Evolutionary conservation across 2,797 vertebrate species (phyloP), one percentile per base, ranked within the genome.

Genomic region (Crypturellus tataupa): DNA sequence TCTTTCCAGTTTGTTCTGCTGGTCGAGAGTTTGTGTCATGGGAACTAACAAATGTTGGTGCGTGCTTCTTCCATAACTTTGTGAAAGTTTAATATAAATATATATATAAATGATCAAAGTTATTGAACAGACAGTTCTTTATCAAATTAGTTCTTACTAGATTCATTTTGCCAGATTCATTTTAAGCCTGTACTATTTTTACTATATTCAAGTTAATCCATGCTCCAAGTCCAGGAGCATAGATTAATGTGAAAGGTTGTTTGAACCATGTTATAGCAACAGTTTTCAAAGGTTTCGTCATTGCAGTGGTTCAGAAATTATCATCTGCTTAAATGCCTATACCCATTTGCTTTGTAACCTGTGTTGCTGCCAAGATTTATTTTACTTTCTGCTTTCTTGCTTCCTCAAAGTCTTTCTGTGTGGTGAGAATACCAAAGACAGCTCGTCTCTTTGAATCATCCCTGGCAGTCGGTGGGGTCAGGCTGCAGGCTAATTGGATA

Each of bases 401-500:
- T 44, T 77, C 37, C 82, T 75, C 23, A 44, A 94, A 80, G 75
- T 90, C 65, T 85, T 86, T 81, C 46, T n/a, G 47, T 64, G 31
- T 76, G 81, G 63, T 75, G 71, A 13, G 29, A 91, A 59, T 93
- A 93, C 96, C 91, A 94, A 94, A 92, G 90, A 79, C 90, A 94
- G 67, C 65, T 90, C 75, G 60, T 88, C 49, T 78, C 44, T 91
- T 95, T 69, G 84, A 90, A 78, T 44, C 87, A 87, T 35, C 27
- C 55, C 25, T 90, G 94, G 80, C 95, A 95, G 83, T 87, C 94
- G 89, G 19, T 9, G 12, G 81, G 95, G 95, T 97, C 97, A 96
- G 65, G 63, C 60, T 96, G 72, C 39, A 95, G 94, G 96, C 93
- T 97, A 96, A 97, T 92, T 94, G 92, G 96, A 87, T 97, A 80